Evolutionary conservation across 2,113 vertebrate species (phyloP).

Genomic region (Orycteropus afer): DNA sequence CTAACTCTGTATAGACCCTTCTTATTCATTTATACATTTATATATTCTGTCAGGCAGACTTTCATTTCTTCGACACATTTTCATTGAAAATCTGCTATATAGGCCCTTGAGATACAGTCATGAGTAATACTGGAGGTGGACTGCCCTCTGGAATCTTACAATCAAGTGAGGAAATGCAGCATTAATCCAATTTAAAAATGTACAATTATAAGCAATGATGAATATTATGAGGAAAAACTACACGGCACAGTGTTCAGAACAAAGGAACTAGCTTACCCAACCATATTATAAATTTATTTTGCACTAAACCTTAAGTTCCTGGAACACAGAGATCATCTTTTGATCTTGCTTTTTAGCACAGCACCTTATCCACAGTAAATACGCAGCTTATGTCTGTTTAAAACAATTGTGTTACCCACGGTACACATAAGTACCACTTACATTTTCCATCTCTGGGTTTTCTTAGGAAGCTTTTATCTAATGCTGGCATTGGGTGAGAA

Average conservation of each 20-base stretch:
- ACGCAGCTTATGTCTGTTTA: not conserved
- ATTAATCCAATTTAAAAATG: not conserved
- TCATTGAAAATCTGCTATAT: not conserved
- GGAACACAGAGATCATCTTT: not conserved
- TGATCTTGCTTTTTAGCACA: not conserved
- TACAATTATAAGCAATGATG: not conserved
- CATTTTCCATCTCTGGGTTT: too few species aligned
- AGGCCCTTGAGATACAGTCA: not conserved
- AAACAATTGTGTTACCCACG: too few species aligned
- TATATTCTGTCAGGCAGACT: not conserved
- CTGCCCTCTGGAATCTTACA: not conserved
- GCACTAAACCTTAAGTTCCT: not conserved
- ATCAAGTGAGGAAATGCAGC: not conserved
- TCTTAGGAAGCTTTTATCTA: too few species aligned
- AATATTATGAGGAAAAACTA: not conserved
- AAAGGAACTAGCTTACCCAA: not conserved
- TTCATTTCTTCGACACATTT: not conserved
- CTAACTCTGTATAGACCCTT: not conserved
- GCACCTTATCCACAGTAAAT: not conserved
- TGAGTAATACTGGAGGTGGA: not conserved
- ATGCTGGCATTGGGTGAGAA: too few species aligned
- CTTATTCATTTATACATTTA: not conserved
- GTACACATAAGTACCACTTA: too few species aligned
- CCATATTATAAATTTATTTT: not conserved
- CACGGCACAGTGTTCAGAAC: not conserved